These are phyloP conservation scores for Leiothrix lutea DNA, from an alignment of 2,113 vertebrate genomes.

Conservation along the genomic window DNA sequence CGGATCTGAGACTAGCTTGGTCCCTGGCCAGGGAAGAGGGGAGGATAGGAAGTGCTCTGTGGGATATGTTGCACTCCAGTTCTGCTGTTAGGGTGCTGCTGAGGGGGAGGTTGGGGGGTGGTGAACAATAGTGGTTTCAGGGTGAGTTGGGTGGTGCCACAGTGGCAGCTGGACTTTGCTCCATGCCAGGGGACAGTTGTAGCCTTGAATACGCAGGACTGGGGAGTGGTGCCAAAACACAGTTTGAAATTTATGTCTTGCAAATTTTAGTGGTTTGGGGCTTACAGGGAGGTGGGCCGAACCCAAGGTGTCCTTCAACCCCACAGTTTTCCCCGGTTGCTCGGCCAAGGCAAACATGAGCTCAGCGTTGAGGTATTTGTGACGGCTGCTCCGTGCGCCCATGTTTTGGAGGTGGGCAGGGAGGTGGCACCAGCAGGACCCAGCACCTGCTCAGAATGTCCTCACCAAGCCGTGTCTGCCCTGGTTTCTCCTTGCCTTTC, in stretches of 20 bases:
- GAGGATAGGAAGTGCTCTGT: no score
- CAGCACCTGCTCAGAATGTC: accelerated
- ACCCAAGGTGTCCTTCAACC: background rate
- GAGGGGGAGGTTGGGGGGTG: accelerated
- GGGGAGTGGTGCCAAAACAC: background rate
- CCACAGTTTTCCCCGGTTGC: accelerated
- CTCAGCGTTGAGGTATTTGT: background rate
- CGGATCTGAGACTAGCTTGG: accelerated
- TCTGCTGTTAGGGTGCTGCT: background rate
- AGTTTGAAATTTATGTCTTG: background rate
- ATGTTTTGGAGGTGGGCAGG: background rate
- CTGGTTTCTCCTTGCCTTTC: background rate
- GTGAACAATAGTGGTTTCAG: background rate
- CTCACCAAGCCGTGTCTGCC: accelerated
- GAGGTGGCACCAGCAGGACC: background rate
- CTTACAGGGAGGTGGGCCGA: background rate
- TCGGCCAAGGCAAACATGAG: constrained; percentile 48
- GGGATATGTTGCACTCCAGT: accelerated
- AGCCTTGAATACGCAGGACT: background rate
- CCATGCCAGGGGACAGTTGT: accelerated
- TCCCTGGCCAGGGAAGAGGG: no score
- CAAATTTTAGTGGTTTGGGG: background rate
- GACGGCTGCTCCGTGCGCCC: background rate
- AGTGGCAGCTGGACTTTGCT: background rate
- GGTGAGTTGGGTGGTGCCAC: background rate